Conservation (phyloP, 2,888 invertebrate genomes). For the Ligdia adustata region DNA sequence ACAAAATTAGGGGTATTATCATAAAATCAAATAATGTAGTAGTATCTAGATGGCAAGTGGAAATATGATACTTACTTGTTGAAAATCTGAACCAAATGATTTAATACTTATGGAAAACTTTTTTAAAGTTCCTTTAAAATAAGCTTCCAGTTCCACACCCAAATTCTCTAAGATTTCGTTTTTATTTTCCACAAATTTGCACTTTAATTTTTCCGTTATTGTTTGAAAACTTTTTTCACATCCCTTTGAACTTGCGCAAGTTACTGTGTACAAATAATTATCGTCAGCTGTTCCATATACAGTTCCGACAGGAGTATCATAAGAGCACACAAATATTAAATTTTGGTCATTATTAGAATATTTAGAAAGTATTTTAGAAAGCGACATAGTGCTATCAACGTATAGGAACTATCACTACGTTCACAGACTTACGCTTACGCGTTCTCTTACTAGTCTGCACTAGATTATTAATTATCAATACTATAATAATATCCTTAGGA, state of each 20-base stretch:
- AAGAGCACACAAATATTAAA: constrained; percentile 42
- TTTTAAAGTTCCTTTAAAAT: constrained; percentile 61
- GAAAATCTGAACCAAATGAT: constrained; percentile 69
- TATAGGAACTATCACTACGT: no score
- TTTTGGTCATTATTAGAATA: constrained; percentile 27
- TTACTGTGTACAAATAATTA: constrained; percentile 56
- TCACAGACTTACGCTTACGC: no score
- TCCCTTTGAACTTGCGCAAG: constrained; percentile 64
- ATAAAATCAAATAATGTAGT: no score
- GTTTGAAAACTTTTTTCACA: constrained; percentile 54
- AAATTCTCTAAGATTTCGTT: constrained; percentile 54
- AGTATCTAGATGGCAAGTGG: no score
- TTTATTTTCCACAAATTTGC: constrained; percentile 51
- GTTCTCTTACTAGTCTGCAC: no score
- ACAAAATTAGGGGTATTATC: no score
- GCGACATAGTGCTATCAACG: background rate
- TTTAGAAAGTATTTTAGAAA: constrained; percentile 11
- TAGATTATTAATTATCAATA: no score
- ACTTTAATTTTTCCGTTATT: constrained; percentile 45
- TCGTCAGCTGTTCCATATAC: constrained; percentile 62
- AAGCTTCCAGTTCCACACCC: constrained; percentile 52
- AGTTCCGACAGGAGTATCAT: constrained; percentile 62
- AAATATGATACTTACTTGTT: constrained; percentile 65
- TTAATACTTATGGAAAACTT: constrained; percentile 66
- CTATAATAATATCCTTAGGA: no score